These are phyloP conservation scores for Ricordea florida DNA, from an alignment of 92 coral and sea anemone genomes.

Conservation along the genomic window DNA sequence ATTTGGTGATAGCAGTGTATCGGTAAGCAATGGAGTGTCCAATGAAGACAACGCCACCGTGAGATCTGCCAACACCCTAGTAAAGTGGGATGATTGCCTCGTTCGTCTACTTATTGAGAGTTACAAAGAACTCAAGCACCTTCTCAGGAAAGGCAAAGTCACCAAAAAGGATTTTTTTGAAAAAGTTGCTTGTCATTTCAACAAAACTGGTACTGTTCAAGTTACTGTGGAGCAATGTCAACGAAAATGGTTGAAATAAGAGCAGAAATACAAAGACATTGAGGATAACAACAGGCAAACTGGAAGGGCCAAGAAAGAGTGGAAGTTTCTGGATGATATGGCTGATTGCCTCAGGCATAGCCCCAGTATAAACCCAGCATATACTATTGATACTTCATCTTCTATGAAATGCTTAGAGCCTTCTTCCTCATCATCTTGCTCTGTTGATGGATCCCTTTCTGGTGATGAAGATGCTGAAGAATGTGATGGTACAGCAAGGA, in stretches of 20 bases:
- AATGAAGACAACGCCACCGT: no score
- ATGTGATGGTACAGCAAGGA: neutral
- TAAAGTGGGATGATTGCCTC: no score
- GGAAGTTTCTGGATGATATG: conserved; percentile 57
- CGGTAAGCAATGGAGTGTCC: no score
- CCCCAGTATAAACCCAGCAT: conserved; percentile 69
- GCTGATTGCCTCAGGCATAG: conserved; percentile 47
- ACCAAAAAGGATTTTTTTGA: conserved; percentile 51
- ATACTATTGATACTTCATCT: conserved; percentile 40
- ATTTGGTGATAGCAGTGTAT: no score
- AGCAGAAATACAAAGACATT: conserved; percentile 45
- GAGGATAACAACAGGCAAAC: conserved; percentile 55
- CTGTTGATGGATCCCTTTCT: no score
- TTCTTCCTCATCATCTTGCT: no score
- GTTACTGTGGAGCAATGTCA: conserved; percentile 57
- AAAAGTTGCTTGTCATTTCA: conserved; percentile 26
- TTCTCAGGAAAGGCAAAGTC: conserved; percentile 44
- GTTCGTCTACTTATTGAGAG: no score
- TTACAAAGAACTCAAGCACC: conserved; percentile 43
- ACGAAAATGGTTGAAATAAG: conserved; percentile 58
- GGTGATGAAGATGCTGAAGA: neutral
- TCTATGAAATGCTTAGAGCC: no score
- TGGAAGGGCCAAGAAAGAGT: conserved; percentile 47
- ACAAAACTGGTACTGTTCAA: neutral
- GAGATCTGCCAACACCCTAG: no score